phyloP scores from a whole-genome alignment of 2,888 invertebrate species.

The Microdon myrmicae region DNA sequence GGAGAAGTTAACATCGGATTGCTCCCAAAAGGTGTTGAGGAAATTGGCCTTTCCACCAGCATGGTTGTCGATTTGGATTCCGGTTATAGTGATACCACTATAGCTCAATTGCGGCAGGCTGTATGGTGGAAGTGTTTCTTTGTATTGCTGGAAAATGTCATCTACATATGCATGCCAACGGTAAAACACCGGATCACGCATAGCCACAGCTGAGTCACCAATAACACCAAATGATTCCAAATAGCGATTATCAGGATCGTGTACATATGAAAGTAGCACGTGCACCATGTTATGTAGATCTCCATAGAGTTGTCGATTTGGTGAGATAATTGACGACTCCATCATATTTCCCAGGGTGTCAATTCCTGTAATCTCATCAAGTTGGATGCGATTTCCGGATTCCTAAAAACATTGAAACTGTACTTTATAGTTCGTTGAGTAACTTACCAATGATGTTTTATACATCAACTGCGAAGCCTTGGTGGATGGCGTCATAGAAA shows the following conservation, averaged over 20 bases:
- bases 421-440: background rate
- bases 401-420: slow-evolving; percentile 67
- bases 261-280: slow-evolving; percentile 78
- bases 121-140: slow-evolving; percentile 77
- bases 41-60: slow-evolving; percentile 70
- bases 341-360: slow-evolving; percentile 83
- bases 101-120: slow-evolving; percentile 61
- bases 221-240: slow-evolving; percentile 84
- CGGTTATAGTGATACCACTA: slow-evolving; percentile 71
- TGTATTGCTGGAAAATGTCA: slow-evolving; percentile 80
- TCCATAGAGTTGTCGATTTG: slow-evolving; percentile 78
- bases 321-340: slow-evolving; percentile 78
- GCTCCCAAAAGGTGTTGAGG: slow-evolving; percentile 81
- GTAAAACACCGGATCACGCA: slow-evolving; percentile 89
- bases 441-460: slow-evolving; percentile 42
- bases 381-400: slow-evolving; percentile 69
- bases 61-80: slow-evolving; percentile 68
- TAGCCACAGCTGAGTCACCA: slow-evolving; percentile 85
- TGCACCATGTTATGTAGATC: slow-evolving; percentile 87
- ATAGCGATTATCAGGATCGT: slow-evolving; percentile 79
- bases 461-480: slow-evolving; percentile 71
- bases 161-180: slow-evolving; percentile 86
- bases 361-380: slow-evolving; percentile 78
- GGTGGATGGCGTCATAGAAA: slow-evolving; percentile 77
- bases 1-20: slow-evolving; percentile 79